Evolutionary conservation across 2,113 vertebrate genomes (phyloP).

Genomic region (Pithys albifrons): DNA sequence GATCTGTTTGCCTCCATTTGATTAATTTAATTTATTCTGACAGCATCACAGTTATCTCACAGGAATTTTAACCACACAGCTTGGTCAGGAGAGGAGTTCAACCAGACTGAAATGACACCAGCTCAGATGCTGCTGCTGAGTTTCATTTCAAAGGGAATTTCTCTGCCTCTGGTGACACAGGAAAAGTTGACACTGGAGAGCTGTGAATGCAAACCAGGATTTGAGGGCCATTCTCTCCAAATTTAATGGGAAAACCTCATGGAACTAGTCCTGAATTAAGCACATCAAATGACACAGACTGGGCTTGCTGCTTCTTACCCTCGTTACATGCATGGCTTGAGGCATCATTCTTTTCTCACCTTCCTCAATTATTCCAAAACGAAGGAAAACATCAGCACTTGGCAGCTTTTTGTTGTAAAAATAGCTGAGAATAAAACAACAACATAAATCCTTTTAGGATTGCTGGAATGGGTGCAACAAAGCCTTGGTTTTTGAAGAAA

Average conservation of each 20-base stretch:
- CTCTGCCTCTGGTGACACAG: not conserved
- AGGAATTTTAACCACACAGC: not conserved
- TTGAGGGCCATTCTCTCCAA: not conserved
- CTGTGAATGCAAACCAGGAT: not conserved
- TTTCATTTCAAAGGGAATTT: not conserved
- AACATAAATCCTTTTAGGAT: not conserved
- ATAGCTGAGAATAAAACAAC: slow-evolving; percentile 71
- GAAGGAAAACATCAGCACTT: slow-evolving; percentile 71
- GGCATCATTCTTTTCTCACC: slow-evolving; percentile 71
- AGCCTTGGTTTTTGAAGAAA: not conserved
- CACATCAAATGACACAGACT: not conserved
- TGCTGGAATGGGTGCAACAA: not conserved
- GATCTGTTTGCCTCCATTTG: not conserved
- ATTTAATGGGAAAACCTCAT: not conserved
- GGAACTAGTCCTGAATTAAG: not conserved
- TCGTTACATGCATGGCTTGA: slow-evolving; percentile 43
- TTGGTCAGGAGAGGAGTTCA: not conserved
- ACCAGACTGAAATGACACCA: not conserved
- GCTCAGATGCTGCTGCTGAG: not conserved
- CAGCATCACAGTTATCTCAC: not conserved
- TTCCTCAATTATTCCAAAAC: slow-evolving; percentile 75
- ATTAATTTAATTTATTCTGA: not conserved
- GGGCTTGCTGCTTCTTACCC: slow-evolving; percentile 61
- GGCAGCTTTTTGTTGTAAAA: slow-evolving; percentile 76
- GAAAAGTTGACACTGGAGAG: not conserved